phyloP scores from a whole-genome alignment of 2,113 vertebrate species.

The Symphodus melops region DNA sequence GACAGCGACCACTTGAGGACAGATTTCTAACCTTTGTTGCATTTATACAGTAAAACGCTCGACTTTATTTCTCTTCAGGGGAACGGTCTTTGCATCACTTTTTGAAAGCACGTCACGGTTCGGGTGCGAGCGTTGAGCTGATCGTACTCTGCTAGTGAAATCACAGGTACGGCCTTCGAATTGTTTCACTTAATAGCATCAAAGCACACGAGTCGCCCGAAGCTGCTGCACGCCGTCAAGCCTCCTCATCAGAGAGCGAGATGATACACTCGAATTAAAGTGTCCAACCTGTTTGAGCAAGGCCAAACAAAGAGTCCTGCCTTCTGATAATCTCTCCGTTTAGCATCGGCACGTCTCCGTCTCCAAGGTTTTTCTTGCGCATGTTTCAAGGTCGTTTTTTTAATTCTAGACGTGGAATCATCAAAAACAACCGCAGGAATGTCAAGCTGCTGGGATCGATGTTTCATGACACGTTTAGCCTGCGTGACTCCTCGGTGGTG shows the following conservation, averaged over 20 bases:
- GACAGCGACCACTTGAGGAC: background rate
- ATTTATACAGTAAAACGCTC: background rate
- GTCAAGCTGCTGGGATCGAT: conserved; percentile 32
- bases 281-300: conserved; percentile 27
- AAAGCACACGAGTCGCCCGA: conserved; percentile 16
- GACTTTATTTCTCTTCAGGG: background rate
- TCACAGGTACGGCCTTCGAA: conserved; percentile 9
- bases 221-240: conserved; percentile 15
- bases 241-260: conserved; percentile 39
- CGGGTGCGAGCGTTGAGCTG: background rate
- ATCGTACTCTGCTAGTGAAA: conserved; percentile 10
- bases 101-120: background rate
- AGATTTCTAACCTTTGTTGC: background rate
- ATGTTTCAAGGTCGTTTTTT: background rate
- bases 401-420: background rate
- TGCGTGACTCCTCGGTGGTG: conserved; percentile 40
- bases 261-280: conserved; percentile 40
- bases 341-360: background rate
- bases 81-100: background rate
- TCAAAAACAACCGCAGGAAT: conserved; percentile 35
- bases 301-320: conserved; percentile 15
- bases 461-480: conserved; percentile 53
- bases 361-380: background rate
- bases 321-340: conserved; percentile 32
- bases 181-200: conserved; percentile 16